Conservation (phyloP, 1,140 invertebrate species). For the Drosophila punjabiensis region DNA sequence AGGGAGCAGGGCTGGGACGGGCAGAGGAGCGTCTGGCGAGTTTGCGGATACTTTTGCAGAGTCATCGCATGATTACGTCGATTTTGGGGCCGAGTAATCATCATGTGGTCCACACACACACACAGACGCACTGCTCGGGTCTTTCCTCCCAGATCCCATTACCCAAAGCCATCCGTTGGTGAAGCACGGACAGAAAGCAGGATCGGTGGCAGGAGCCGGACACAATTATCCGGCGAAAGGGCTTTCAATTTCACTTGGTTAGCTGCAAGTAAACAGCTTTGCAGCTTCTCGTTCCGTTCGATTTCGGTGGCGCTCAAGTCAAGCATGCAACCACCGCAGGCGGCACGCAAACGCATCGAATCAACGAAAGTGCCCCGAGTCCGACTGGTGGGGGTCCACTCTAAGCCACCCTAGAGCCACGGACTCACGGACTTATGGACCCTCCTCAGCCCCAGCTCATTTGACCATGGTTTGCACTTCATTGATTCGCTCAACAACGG, state of each 20-base stretch:
- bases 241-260: conserved; percentile 81
- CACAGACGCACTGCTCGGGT: conserved; percentile 33
- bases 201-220: conserved; percentile 41
- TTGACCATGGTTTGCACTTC: conserved; percentile 76
- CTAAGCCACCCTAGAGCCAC: neutral
- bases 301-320: conserved; percentile 62
- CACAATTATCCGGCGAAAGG: conserved; percentile 73
- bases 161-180: conserved; percentile 43
- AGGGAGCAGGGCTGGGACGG: conserved; percentile 27
- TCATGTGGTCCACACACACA: conserved; percentile 62
- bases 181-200: conserved; percentile 7
- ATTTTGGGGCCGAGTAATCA: conserved; percentile 68
- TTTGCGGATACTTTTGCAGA: conserved; percentile 59
- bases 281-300: conserved; percentile 20
- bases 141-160: conserved; percentile 39
- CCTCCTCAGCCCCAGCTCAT: conserved; percentile 24
- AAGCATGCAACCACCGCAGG: conserved; percentile 74
- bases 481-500: conserved; percentile 56
- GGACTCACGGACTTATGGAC: conserved; percentile 15
- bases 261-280: conserved; percentile 78
- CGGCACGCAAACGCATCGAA: conserved; percentile 83
- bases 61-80: conserved; percentile 79
- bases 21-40: conserved; percentile 13
- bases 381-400: conserved; percentile 3
- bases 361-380: conserved; percentile 73